phyloP scores from a whole-genome alignment of 1,140 invertebrate species.

The Rhagoletis zephyria region DNA sequence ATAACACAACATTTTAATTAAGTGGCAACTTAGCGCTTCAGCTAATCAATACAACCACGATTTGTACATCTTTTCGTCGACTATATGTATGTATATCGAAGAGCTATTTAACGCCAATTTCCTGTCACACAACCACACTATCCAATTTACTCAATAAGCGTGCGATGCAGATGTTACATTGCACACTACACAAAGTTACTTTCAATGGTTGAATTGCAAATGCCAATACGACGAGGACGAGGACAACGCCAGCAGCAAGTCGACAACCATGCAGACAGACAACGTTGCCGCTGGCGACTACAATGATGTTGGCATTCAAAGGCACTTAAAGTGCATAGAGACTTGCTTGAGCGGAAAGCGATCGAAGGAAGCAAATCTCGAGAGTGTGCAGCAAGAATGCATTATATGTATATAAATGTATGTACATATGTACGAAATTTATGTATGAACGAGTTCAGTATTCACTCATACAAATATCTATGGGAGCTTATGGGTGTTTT shows the following conservation, averaged over 20 bases:
- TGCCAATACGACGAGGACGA: not conserved
- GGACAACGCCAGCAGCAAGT: not conserved
- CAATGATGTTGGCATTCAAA: conserved; percentile 50
- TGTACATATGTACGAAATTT: not conserved
- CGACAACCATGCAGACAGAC: not conserved
- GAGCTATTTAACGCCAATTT: conserved; percentile 39
- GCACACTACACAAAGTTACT: not conserved
- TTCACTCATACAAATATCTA: not conserved
- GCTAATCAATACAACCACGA: not conserved
- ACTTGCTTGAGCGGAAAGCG: conserved; percentile 22
- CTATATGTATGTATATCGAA: not conserved
- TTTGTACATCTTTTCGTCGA: conserved; percentile 13
- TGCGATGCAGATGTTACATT: not conserved
- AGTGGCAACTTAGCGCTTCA: not conserved
- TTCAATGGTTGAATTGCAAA: not conserved
- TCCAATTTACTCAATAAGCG: not conserved
- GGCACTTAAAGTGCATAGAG: conserved; percentile 43
- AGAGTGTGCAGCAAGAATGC: not conserved
- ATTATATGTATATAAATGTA: not conserved
- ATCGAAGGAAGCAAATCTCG: conserved; percentile 36
- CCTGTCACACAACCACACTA: not conserved
- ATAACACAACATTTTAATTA: not conserved
- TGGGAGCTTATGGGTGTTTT: not conserved
- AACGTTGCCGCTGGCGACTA: not conserved
- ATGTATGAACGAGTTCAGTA: not conserved